phyloP scores from a whole-genome alignment of 2,113 vertebrate genomes.

The Rhinopomastus cyanomelas region DNA sequence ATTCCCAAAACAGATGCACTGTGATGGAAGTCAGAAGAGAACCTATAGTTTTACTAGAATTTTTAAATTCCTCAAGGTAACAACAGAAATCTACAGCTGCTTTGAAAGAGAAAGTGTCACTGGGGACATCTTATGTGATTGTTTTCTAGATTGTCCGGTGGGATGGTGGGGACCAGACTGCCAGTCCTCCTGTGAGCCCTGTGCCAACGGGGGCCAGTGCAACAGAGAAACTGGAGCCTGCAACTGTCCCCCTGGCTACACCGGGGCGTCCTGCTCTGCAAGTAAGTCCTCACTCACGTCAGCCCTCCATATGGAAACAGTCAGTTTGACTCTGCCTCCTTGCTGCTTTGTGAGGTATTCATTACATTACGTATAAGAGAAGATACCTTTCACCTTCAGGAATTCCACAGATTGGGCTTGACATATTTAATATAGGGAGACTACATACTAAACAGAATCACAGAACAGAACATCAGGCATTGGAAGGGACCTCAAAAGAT shows the following conservation, averaged over 20 bases:
- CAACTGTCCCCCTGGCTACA: slow-evolving; percentile 74
- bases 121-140: background rate
- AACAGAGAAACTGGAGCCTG: slow-evolving; percentile 71
- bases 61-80: background rate
- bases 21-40: background rate
- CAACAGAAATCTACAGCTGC: background rate
- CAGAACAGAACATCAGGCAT: no score
- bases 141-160: slow-evolving; percentile 68
- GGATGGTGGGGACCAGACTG: slow-evolving; percentile 76
- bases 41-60: background rate
- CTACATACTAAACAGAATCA: background rate
- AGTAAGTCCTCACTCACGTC: slow-evolving; percentile 51
- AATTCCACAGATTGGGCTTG: background rate
- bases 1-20: background rate
- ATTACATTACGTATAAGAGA: background rate
- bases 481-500: no score
- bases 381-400: background rate
- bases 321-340: background rate
- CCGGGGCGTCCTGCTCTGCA: slow-evolving; percentile 57
- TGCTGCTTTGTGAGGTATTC: background rate
- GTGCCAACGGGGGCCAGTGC: slow-evolving; percentile 70
- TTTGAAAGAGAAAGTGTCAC: background rate
- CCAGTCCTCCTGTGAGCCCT: slow-evolving; percentile 63
- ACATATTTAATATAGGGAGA: background rate
- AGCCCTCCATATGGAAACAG: background rate